Percentiles rank a stretch among this genome's conserved stretches.
These are phyloP conservation scores for Zygothrica quintamaculata DNA, from an alignment of 2,888 invertebrate species.

Conservation along the genomic window DNA sequence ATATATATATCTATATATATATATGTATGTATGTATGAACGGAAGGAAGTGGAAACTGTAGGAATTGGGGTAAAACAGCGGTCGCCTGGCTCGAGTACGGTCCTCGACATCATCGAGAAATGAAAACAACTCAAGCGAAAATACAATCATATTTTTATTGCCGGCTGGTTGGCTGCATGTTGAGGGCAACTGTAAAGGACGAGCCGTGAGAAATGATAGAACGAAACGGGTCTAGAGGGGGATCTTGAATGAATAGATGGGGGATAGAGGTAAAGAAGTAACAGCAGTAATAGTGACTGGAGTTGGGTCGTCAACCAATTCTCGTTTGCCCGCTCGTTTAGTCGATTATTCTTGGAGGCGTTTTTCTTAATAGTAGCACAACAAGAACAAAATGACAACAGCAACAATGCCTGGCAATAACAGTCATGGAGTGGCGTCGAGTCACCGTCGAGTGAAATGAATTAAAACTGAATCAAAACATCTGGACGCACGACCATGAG, in stretches of 20 bases:
- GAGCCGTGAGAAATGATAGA: constrained; percentile 15
- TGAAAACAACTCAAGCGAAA: constrained; percentile 83
- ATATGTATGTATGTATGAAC: too few species aligned
- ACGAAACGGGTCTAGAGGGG: too few species aligned
- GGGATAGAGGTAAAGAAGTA: background rate
- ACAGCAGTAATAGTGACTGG: background rate
- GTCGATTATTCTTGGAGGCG: constrained; percentile 79
- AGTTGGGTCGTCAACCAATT: constrained; percentile 47
- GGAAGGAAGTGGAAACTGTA: constrained; percentile 60
- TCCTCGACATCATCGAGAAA: constrained; percentile 79
- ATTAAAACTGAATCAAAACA: constrained; percentile 83
- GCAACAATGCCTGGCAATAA: constrained; percentile 62
- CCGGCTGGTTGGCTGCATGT: constrained; percentile 79
- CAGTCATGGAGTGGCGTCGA: constrained; percentile 43
- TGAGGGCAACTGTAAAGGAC: constrained; percentile 26
- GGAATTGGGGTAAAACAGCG: constrained; percentile 64
- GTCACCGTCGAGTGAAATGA: constrained; percentile 75
- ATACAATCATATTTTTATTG: constrained; percentile 84
- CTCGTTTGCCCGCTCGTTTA: constrained; percentile 73
- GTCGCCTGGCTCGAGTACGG: constrained; percentile 44
- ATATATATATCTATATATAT: too few species aligned
- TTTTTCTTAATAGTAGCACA: constrained; percentile 78
- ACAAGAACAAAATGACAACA: constrained; percentile 58
- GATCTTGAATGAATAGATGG: background rate
- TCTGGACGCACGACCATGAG: constrained; percentile 78